Evolutionary conservation across 1,140 invertebrate species (phyloP), one percentile per base, ranked within the genome.

Genomic region (Charaxes varanes): DNA sequence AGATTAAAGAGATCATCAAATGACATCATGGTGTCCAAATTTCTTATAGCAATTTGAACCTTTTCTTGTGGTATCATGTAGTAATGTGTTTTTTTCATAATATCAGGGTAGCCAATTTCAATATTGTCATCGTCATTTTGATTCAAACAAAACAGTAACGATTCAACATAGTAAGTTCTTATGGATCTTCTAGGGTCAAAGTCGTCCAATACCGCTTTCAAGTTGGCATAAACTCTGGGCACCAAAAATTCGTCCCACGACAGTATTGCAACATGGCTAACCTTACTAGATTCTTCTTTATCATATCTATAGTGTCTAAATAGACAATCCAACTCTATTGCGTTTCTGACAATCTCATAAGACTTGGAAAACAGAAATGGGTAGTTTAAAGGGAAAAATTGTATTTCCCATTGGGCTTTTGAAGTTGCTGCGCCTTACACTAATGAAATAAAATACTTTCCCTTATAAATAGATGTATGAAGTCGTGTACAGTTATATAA

Each of bases 201-300:
- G 27, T 81, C 68, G 37, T 62, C 62, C 22, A 85, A 36, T 11
- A 83, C 55, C 27, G 65, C 69, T 41, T 81, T 83, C 2, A 85
- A 40, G 19, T 73, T 81, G 37, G 77, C 83, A 58, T 88, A 85
- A 26, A 87, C 84, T 35, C 85, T 85, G 1, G 89, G 86, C 5
- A 89, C 85, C 19, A 92, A 64, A 44, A 88, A 91, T 48, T 92
- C 89, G 54, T 90, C 86, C 87, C 89, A 88, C 0, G 87, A 84
- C 6, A 91, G 56, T 1, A 86, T 76, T 23, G 84, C 59, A 4
- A 85, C 78, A 70, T 89, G 87, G 47, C 82, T 86, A 4, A 85
- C 85, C 62, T 81, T 83, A 30, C 70, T 56, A 3, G 56, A 19
- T 8, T 84, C 78, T 35, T 82, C 78, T 37, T 74, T 84, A 45